phyloP scores from a whole-genome alignment of 1,140 invertebrate genomes.

The Tribolium madens region DNA sequence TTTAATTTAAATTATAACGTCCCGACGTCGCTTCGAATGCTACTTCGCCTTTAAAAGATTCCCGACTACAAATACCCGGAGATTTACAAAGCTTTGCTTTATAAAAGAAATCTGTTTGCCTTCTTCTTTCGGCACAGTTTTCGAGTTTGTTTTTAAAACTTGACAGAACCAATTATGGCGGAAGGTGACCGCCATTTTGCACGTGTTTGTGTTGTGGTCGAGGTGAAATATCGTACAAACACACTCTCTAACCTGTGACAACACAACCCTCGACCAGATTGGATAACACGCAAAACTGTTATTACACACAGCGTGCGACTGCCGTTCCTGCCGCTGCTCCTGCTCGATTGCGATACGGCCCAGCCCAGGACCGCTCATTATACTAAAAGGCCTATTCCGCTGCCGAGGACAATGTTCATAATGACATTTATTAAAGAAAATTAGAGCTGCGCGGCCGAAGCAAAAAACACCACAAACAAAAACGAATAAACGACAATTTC shows the following conservation, averaged over 20 bases:
- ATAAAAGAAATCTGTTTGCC: slow-evolving; percentile 12
- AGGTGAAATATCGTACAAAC: slow-evolving; percentile 52
- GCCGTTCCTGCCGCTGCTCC: slow-evolving; percentile 4
- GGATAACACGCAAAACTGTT: slow-evolving; percentile 56
- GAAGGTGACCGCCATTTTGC: too few relatives aligned
- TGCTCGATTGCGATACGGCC: slow-evolving; percentile 26
- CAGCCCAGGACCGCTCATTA: slow-evolving; percentile 52
- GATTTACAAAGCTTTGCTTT: slow-evolving; percentile 34
- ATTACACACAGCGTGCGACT: slow-evolving; percentile 49
- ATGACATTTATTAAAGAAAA: slow-evolving; percentile 53
- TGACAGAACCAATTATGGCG: not conserved
- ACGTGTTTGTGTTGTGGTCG: slow-evolving; percentile 25
- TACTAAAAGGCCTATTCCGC: slow-evolving; percentile 54
- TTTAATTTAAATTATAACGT: slow-evolving; percentile 60
- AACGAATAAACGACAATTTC: not conserved
- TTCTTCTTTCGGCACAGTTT: slow-evolving; percentile 19
- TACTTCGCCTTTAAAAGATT: slow-evolving; percentile 44
- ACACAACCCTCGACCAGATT: slow-evolving; percentile 53
- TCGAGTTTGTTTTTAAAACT: not conserved
- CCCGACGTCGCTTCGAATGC: slow-evolving; percentile 33
- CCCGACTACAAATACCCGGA: slow-evolving; percentile 31
- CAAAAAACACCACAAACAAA: slow-evolving; percentile 24
- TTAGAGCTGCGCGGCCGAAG: slow-evolving; percentile 43
- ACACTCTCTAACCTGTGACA: slow-evolving; percentile 53
- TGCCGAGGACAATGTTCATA: slow-evolving; percentile 50